Base-by-base conservation (phyloP, 2,888 invertebrate species). In the Brenthis daphne region DNA sequence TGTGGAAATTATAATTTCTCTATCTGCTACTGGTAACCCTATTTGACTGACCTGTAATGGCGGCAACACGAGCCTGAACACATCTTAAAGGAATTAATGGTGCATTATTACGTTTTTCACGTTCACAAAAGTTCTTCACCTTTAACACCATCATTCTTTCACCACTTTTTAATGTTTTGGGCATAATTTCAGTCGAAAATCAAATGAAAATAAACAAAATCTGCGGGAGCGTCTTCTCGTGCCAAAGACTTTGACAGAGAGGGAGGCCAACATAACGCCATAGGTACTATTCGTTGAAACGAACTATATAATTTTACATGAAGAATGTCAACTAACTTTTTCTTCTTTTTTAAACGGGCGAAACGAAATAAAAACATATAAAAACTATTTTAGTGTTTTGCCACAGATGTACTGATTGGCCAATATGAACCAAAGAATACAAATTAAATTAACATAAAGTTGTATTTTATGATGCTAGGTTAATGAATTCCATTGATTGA, bases 41-140 rank as follows among this genome's bases (percentile, higher is more conserved):
- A 57, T 57, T 57, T 57, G 37, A 57, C 16, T 57, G n/a, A 57
- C 57, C 43, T 57, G 57, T 57, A 37, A 57, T 57, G 57, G 57
- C 57, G 57, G 57, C 57, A 1, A 57, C 43, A 37, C 57, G 57
- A 57, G 43, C 43, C 43, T 57, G 37, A 43, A 57, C 43, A 57
- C 57, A 57, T 57, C 57, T 57, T 57, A 43, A 57, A 43, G 43
- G 57, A 57, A 57, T 16, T 43, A 57, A 43, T 57, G 37, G 57
- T 43, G 57, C 43, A 13, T 20, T 33, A 33, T 33, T 33, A 33
- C 56, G 56, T 56, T 56, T 56, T 29, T 56, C 56, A 56, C 56
- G 29, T 56, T 56, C 56, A 56, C 20, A 56, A 56, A 56, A 56
- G 8, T 20, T 24, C 55, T 56, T 56, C 55, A 56, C 55, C 29